These are phyloP conservation scores for Coturnix japonica DNA, from an alignment of 2,113 vertebrate genomes.

Conservation along the genomic window DNA sequence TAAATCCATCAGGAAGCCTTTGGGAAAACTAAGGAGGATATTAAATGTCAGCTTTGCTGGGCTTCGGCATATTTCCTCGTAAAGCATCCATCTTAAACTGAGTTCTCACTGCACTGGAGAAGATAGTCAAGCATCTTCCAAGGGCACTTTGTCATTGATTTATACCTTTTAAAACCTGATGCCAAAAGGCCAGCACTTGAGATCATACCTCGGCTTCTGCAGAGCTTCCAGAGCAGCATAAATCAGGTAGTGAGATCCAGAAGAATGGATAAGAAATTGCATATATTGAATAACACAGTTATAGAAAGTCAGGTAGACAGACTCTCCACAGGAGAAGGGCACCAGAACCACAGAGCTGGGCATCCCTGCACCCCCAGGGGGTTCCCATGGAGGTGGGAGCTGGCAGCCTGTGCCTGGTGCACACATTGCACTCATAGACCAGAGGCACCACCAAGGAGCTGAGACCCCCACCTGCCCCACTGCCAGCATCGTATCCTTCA, in stretches of 20 bases:
- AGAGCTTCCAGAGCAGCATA: neutral
- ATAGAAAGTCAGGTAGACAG: neutral
- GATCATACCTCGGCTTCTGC: accelerated
- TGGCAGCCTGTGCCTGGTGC: neutral
- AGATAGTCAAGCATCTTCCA: neutral
- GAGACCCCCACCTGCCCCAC: neutral
- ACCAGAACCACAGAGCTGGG: neutral
- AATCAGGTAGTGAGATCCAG: neutral
- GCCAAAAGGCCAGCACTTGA: neutral
- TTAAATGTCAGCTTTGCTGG: neutral
- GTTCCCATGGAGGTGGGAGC: accelerated
- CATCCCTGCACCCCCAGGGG: accelerated
- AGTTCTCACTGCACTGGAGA: neutral
- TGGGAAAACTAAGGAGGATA: neutral
- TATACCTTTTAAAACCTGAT: neutral
- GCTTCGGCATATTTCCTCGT: neutral
- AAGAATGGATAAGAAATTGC: neutral
- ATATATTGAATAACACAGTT: neutral
- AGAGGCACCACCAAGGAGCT: neutral
- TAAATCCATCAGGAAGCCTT: constrained; percentile 13
- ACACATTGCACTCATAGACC: accelerated
- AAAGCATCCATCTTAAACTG: neutral
- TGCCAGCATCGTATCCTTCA: neutral
- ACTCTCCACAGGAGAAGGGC: neutral
- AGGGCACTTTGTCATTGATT: constrained; percentile 11